Conservation (phyloP, 2,113 vertebrate species). For the Maccullochella peelii region DNA sequence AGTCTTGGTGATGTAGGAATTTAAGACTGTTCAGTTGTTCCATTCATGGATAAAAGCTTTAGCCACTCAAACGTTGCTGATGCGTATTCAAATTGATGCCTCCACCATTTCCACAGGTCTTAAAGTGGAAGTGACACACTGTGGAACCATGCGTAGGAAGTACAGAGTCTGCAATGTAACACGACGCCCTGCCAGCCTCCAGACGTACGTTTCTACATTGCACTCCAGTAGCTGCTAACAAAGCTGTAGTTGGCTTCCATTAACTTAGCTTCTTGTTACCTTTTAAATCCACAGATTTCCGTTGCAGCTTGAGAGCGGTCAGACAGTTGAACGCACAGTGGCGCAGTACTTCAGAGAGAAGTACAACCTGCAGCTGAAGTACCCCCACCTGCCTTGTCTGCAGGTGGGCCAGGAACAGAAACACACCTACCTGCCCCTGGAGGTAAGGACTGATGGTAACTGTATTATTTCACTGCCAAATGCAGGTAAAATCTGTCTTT, state of each 20-base stretch:
- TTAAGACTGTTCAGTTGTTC: not conserved
- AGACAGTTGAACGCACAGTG: constrained; percentile 97
- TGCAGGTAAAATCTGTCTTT: too few relatives aligned
- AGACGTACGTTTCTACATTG: constrained; percentile 86
- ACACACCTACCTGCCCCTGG: constrained; percentile 97
- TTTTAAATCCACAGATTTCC: constrained; percentile 92
- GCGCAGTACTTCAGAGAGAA: constrained; percentile 99
- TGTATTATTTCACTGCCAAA: not conserved
- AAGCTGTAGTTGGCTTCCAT: not conserved
- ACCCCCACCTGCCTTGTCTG: constrained; percentile 96
- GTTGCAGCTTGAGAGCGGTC: constrained; percentile 96
- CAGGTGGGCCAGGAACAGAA: constrained; percentile 99
- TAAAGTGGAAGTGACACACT: constrained; percentile 99
- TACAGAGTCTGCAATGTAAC: constrained; percentile 98
- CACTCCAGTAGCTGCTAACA: not conserved
- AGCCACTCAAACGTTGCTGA: not conserved
- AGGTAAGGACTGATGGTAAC: constrained; percentile 83
- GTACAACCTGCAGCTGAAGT: constrained; percentile 96
- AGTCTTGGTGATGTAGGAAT: not conserved
- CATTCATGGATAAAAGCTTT: not conserved
- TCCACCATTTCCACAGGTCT: constrained; percentile 85
- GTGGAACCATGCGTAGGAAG: constrained; percentile 97
- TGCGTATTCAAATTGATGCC: not conserved
- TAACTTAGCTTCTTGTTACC: too few relatives aligned
- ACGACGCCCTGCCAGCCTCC: constrained; percentile 94